These are phyloP conservation scores for Tragelaphus scriptus DNA, from an alignment of 2,113 vertebrate genomes.

Conservation along the genomic window DNA sequence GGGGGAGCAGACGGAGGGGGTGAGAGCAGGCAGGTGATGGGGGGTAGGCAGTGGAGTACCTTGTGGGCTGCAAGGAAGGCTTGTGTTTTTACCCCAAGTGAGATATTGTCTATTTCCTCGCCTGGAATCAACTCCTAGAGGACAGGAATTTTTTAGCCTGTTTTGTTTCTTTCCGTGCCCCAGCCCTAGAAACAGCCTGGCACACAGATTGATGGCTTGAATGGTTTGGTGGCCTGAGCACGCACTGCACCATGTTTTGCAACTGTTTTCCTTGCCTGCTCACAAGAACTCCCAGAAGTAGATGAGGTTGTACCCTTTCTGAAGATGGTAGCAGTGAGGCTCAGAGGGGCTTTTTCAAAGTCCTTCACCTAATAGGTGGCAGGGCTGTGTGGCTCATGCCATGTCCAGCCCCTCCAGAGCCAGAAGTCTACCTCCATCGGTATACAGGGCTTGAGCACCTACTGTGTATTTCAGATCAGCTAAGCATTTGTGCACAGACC, in stretches of 20 bases:
- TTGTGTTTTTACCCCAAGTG: neutral
- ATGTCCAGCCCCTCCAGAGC: too few relatives aligned
- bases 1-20: too few relatives aligned
- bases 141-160: neutral
- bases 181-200: neutral
- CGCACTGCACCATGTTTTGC: neutral
- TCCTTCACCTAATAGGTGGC: neutral
- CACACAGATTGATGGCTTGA: neutral
- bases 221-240: neutral
- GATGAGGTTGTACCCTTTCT: neutral
- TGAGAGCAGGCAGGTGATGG: neutral
- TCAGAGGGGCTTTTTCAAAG: neutral
- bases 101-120: neutral
- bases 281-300: neutral
- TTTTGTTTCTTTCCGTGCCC: neutral
- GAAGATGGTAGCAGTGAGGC: neutral
- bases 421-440: rapidly evolving
- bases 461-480: neutral
- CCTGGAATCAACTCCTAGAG: neutral
- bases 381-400: neutral
- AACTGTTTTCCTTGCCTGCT: neutral
- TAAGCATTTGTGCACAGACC: neutral
- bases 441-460: neutral
- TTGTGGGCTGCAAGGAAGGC: neutral
- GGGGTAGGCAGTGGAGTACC: neutral